phyloP scores from a whole-genome alignment of 2,888 invertebrate genomes.

The Thera britannica region DNA sequence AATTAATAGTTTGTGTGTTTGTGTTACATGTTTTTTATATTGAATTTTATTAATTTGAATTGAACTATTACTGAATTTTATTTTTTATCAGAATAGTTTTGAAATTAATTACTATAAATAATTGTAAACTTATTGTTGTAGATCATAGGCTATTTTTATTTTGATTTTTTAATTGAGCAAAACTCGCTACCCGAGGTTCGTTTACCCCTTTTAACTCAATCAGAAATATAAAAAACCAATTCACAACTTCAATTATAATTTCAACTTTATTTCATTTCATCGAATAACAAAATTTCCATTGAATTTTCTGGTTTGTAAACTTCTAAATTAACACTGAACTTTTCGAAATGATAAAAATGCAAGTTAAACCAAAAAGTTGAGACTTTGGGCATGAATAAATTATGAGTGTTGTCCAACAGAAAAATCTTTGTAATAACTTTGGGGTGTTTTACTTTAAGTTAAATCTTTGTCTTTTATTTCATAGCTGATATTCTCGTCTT shows the following conservation, averaged over 20 bases:
- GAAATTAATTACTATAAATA: too few species aligned
- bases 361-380: slow-evolving; percentile 39
- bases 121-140: too few species aligned
- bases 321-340: slow-evolving; percentile 41
- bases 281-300: slow-evolving; percentile 34
- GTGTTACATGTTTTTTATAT: too few species aligned
- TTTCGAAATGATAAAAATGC: slow-evolving; percentile 42
- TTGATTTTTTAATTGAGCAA: too few species aligned
- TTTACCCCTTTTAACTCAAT: background rate
- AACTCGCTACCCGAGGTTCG: too few species aligned
- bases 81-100: too few species aligned
- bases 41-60: too few species aligned
- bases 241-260: slow-evolving; percentile 21
- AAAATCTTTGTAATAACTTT: slow-evolving; percentile 45
- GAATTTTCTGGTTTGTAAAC: slow-evolving; percentile 38
- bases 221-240: slow-evolving; percentile 14
- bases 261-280: slow-evolving; percentile 31
- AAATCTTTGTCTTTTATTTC: slow-evolving; percentile 11
- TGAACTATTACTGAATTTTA: too few species aligned
- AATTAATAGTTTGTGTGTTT: too few species aligned
- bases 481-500: slow-evolving; percentile 3
- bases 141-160: too few species aligned
- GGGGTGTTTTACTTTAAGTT: slow-evolving; percentile 23
- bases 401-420: slow-evolving; percentile 51
- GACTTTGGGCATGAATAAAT: slow-evolving; percentile 58